phyloP scores from a whole-genome alignment of 2,113 vertebrate species.

The Smithornis capensis region DNA sequence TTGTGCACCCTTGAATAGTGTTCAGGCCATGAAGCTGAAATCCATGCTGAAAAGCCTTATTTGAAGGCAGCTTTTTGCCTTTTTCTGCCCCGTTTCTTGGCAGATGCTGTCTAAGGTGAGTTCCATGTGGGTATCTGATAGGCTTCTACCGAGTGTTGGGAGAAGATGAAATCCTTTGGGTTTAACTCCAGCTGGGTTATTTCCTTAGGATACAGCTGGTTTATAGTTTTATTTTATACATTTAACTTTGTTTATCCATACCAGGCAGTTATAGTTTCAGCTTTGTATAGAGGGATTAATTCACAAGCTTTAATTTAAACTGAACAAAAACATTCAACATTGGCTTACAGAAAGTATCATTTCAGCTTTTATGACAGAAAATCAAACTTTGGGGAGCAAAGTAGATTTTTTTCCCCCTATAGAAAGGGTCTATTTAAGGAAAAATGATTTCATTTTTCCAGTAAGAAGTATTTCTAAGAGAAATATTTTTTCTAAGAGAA shows the following conservation, averaged over 20 bases:
- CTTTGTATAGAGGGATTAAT: neutral
- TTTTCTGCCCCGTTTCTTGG: neutral
- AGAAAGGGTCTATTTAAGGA: neutral
- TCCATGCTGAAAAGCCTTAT: neutral
- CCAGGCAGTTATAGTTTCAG: neutral
- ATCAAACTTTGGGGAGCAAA: neutral
- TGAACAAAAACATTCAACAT: neutral
- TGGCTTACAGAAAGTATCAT: neutral
- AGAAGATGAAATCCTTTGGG: neutral
- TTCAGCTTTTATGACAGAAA: neutral
- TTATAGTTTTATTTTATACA: neutral
- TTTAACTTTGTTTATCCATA: neutral
- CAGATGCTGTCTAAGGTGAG: neutral
- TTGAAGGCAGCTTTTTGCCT: neutral
- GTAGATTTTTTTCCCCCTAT: neutral
- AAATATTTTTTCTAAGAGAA: neutral
- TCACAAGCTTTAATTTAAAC: neutral
- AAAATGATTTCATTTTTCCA: neutral
- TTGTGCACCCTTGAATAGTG: neutral
- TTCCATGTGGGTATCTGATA: neutral
- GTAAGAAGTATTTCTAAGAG: neutral
- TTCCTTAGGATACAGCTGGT: neutral
- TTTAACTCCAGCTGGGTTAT: neutral
- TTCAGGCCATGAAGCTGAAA: neutral
- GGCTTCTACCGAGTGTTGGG: neutral